phyloP scores from a whole-genome alignment of 1,140 invertebrate genomes.

The Drosophila suzukii region DNA sequence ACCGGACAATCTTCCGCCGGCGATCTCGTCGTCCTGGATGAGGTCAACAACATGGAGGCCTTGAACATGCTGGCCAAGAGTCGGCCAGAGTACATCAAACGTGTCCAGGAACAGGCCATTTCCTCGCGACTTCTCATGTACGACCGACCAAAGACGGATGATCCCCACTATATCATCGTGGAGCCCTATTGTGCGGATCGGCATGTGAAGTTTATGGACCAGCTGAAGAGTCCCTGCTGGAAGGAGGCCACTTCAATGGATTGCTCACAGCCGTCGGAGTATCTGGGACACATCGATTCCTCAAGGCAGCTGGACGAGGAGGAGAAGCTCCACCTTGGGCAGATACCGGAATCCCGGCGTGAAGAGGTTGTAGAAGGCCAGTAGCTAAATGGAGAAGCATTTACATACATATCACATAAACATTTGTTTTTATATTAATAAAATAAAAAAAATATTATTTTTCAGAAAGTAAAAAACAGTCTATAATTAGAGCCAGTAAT shows the following conservation, averaged over 20 bases:
- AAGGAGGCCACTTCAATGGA: constrained; percentile 6
- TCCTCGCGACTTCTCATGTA: constrained; percentile 90
- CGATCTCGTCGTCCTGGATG: constrained; percentile 86
- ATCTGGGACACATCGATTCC: constrained; percentile 49
- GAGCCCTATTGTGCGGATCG: constrained; percentile 89
- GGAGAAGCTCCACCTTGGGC: neutral
- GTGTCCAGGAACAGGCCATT: constrained; percentile 89
- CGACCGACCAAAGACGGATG: constrained; percentile 90
- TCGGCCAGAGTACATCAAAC: constrained; percentile 88
- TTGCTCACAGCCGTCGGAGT: constrained; percentile 23
- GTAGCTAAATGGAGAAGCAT: neutral
- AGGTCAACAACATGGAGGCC: constrained; percentile 90
- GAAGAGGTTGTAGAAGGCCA: neutral
- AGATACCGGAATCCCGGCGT: neutral
- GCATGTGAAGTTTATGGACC: constrained; percentile 87
- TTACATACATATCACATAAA: neutral
- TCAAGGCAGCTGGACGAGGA: constrained; percentile 28
- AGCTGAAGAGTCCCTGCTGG: constrained; percentile 47
- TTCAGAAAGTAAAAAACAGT: no score
- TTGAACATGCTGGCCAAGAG: constrained; percentile 89
- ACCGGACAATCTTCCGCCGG: neutral
- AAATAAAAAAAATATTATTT: neutral
- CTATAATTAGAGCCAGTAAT: no score
- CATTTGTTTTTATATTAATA: neutral
- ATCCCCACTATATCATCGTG: constrained; percentile 94